phyloP scores from a whole-genome alignment of 2,888 invertebrate species.

The Agrochola circellaris region DNA sequence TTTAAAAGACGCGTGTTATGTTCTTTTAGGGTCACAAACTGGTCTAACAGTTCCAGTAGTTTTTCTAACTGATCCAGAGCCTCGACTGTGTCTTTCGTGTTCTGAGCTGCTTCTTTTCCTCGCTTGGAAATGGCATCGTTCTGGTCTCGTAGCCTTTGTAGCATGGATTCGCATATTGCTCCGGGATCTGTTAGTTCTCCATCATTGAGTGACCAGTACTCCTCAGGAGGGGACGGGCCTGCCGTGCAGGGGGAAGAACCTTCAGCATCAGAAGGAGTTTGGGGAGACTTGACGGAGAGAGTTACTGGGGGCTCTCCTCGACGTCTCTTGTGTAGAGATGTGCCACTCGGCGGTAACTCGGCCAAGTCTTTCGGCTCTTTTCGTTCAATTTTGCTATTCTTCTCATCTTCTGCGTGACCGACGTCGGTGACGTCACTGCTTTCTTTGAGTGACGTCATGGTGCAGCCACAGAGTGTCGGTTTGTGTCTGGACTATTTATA shows the following conservation, averaged over 20 bases:
- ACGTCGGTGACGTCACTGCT: conserved; percentile 79
- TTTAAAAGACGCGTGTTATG: conserved; percentile 93
- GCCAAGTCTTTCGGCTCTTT: conserved; percentile 78
- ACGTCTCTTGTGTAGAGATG: conserved; percentile 86
- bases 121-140: conserved; percentile 88
- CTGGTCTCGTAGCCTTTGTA: conserved; percentile 83
- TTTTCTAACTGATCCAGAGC: conserved; percentile 95
- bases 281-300: conserved; percentile 82
- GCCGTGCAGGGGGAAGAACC: conserved; percentile 87
- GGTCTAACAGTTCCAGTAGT: conserved; percentile 94
- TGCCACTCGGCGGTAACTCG: conserved; percentile 85
- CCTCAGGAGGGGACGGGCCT: conserved; percentile 81
- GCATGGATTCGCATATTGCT: conserved; percentile 83
- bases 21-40: conserved; percentile 93
- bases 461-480: conserved; percentile 70
- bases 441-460: conserved; percentile 82
- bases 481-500: conserved; percentile 84
- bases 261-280: conserved; percentile 85
- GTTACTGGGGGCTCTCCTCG: conserved; percentile 86
- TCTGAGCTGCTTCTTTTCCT: conserved; percentile 90
- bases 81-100: conserved; percentile 91
- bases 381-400: conserved; percentile 59
- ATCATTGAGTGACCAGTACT: conserved; percentile 78
- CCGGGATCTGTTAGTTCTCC: conserved; percentile 80
- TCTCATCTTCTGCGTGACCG: conserved; percentile 66